phyloP scores from a whole-genome alignment of 2,888 invertebrate genomes.

The Eudemis profundana region DNA sequence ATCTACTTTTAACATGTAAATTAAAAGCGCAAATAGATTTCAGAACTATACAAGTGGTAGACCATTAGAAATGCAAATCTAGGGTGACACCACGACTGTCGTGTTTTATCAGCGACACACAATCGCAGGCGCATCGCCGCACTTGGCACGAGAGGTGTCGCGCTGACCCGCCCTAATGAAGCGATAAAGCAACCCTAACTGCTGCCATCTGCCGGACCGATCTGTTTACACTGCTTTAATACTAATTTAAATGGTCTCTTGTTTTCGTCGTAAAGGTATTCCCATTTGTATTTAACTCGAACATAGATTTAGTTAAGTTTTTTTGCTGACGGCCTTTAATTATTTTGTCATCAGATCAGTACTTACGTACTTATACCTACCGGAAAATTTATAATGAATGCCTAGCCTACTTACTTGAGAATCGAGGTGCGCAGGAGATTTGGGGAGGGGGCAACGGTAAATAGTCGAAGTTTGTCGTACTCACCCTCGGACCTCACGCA shows the following conservation, averaged over 20 bases:
- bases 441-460: too few species aligned
- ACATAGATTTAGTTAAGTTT: neutral
- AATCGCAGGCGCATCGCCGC: slow-evolving; percentile 72
- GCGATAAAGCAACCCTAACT: slow-evolving; percentile 56
- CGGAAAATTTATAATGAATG: too few species aligned
- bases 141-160: slow-evolving; percentile 78
- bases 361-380: neutral
- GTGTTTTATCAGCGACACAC: slow-evolving; percentile 47
- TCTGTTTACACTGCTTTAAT: slow-evolving; percentile 44
- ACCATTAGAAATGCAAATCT: slow-evolving; percentile 29
- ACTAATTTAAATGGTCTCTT: slow-evolving; percentile 40
- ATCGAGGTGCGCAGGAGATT: too few species aligned
- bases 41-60: neutral
- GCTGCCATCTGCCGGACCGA: slow-evolving; percentile 50
- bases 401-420: too few species aligned
- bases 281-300: neutral
- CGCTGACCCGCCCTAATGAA: slow-evolving; percentile 65
- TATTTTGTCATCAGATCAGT: neutral
- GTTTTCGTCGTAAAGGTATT: slow-evolving; percentile 7
- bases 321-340: too few species aligned
- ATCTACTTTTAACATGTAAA: neutral
- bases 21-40: neutral
- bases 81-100: slow-evolving; percentile 29
- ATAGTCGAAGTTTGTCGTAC: too few species aligned
- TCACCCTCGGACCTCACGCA: too few species aligned